Conservation (phyloP, 2,113 vertebrate genomes). For the Salvelinus fontinalis region DNA sequence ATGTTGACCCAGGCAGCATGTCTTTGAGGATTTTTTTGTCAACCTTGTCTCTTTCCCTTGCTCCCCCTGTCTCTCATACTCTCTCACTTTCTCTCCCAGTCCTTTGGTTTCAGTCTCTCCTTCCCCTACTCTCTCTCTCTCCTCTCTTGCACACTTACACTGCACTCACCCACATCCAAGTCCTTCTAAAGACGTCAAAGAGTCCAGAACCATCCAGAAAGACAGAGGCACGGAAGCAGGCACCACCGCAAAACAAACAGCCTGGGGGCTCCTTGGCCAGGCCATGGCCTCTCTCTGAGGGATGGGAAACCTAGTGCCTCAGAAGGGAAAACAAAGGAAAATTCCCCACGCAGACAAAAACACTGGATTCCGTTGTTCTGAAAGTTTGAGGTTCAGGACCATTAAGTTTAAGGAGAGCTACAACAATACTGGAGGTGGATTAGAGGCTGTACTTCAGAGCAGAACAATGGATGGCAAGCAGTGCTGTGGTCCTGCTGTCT, state of each 20-base stretch:
- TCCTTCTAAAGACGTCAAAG: constrained; percentile 9
- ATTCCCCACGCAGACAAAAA: constrained; percentile 22
- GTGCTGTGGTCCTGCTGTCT: constrained; percentile 28
- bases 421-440: constrained; percentile 35
- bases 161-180: constrained; percentile 29
- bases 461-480: constrained; percentile 34
- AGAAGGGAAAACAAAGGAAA: constrained; percentile 19
- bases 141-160: constrained; percentile 1
- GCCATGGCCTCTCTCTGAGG: constrained; percentile 10
- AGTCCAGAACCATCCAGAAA: constrained; percentile 30
- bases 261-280: constrained; percentile 13
- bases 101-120: constrained; percentile 1
- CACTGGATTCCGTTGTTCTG: constrained; percentile 24
- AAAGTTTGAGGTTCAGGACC: constrained; percentile 40
- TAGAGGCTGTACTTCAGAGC: constrained; percentile 8
- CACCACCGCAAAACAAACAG: constrained; percentile 51
- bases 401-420: constrained; percentile 29
- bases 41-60: background rate
- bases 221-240: constrained; percentile 8
- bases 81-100: constrained; percentile 8
- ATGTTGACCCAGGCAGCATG: constrained; percentile 26
- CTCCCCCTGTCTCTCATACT: constrained; percentile 1
- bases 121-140: constrained; percentile 2
- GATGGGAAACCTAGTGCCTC: constrained; percentile 24
- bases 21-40: constrained; percentile 33